Base-by-base conservation (phyloP, 2,797 vertebrate species). In the Luscinia megarhynchos region DNA sequence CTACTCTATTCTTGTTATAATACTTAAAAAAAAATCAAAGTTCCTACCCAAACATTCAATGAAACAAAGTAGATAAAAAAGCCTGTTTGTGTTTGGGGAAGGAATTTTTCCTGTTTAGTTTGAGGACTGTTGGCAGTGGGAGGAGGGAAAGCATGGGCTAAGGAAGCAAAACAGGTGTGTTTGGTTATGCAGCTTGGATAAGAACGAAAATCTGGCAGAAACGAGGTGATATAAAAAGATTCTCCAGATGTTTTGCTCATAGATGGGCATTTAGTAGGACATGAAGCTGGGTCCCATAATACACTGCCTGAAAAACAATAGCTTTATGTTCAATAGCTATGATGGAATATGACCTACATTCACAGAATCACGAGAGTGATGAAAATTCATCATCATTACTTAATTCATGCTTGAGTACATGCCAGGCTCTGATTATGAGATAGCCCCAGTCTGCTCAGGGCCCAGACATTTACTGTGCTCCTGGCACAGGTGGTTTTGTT, bases 341-440 rank as follows among this genome's bases (percentile, higher is more conserved):
- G 7, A 41, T 69, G 80, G 53, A 94, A 58, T 86, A 94, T 84
- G 85, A 84, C 88, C 69, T 90, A 86, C 59, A 73, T 94, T 73
- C 36, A 59, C 29, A 63, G 66, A 88, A 68, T 84, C 70, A 81
- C 40, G 66, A 58, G 57, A 88, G 57, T 87, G 74, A 61, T 90
- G 83, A 90, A 96, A 93, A 94, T 91, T 91, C 70, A 84, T 94
- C 68, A 78, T 62, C 24, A 5, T 81, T 88, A 76, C 59, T 84
- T 84, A 90, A 73, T 91, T 91, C 68, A 85, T 91, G 79, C 82
- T 86, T 86, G 62, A 84, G 19, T 75, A 55, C 18, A 36, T 93
- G 58, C 83, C 63, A 79, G 62, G 48, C 77, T 88, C 15, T 92
- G 76, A 79, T 95, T 89, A 73, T 15, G 36, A 75, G 34, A 43